Conservation (phyloP, 2,888 invertebrate genomes). For the Anarsia innoxiella region DNA sequence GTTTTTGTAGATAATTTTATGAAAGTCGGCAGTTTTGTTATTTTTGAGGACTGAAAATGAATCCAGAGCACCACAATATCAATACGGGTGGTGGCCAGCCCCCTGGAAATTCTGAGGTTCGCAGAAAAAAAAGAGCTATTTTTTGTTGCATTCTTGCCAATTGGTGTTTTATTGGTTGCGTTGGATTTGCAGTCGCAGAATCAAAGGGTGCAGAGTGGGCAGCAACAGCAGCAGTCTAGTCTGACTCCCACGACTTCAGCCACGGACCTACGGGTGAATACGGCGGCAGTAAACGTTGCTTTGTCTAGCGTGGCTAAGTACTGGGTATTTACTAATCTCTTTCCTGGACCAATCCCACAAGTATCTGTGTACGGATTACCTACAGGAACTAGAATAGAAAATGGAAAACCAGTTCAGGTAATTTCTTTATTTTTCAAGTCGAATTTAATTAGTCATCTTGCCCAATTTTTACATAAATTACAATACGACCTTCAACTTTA, state of each 20-base stretch:
- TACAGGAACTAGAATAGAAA: slow-evolving; percentile 75
- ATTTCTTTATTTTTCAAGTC: slow-evolving; percentile 6
- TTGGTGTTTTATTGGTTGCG: slow-evolving; percentile 32
- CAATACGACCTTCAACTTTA: background rate
- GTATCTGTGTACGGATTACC: slow-evolving; percentile 82
- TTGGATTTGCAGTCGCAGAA: slow-evolving; percentile 51
- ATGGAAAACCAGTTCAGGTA: slow-evolving; percentile 78
- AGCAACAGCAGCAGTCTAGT: slow-evolving; percentile 50
- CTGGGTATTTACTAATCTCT: slow-evolving; percentile 88
- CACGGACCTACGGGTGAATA: slow-evolving; percentile 78
- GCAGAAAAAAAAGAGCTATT: slow-evolving; percentile 31
- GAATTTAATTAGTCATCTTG: slow-evolving; percentile 8
- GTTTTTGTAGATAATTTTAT: slow-evolving; percentile 52
- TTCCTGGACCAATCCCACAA: slow-evolving; percentile 85
- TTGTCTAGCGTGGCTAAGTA: slow-evolving; percentile 87
- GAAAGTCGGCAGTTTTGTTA: slow-evolving; percentile 32
- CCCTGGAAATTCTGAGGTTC: slow-evolving; percentile 73
- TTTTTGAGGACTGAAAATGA: slow-evolving; percentile 56
- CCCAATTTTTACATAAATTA: slow-evolving; percentile 16
- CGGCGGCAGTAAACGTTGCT: slow-evolving; percentile 80
- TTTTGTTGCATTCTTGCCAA: slow-evolving; percentile 28
- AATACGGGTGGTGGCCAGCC: slow-evolving; percentile 77
- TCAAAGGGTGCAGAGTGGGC: slow-evolving; percentile 54
- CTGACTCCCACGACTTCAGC: slow-evolving; percentile 74
- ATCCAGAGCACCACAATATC: slow-evolving; percentile 70